Evolutionary conservation across 2,113 vertebrate genomes (phyloP).

Genomic region (Astatotilapia flaviijosephi): DNA sequence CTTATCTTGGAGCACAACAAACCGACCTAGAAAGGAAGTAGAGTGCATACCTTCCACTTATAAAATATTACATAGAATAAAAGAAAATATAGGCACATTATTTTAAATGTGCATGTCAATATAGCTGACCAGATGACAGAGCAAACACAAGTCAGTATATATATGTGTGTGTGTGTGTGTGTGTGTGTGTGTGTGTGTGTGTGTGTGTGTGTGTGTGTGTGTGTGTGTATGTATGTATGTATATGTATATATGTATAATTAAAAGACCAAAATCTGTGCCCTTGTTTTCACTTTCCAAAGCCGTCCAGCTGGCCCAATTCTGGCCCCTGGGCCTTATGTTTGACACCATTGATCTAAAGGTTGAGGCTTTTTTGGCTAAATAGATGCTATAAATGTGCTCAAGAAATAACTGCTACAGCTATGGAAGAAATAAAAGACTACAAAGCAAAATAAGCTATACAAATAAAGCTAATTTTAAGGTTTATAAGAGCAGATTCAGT

Average conservation of each 20-base stretch:
- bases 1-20: background rate
- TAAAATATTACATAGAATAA: background rate
- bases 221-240: accelerated
- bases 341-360: background rate
- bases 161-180: accelerated
- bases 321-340: background rate
- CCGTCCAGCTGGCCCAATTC: background rate
- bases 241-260: background rate
- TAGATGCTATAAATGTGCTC: background rate
- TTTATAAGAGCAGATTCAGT: background rate
- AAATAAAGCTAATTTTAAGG: background rate
- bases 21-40: background rate
- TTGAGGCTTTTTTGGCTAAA: background rate
- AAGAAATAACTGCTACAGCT: background rate
- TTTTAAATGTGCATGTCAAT: background rate
- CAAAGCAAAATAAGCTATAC: background rate
- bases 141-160: background rate
- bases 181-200: accelerated
- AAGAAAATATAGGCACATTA: background rate
- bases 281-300: background rate
- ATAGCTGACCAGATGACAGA: background rate
- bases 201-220: accelerated
- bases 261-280: background rate
- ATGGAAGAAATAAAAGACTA: background rate
- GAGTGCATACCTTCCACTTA: background rate